Conservation (phyloP, 2,113 vertebrate genomes). For the Poeciliopsis turrubarensis region DNA sequence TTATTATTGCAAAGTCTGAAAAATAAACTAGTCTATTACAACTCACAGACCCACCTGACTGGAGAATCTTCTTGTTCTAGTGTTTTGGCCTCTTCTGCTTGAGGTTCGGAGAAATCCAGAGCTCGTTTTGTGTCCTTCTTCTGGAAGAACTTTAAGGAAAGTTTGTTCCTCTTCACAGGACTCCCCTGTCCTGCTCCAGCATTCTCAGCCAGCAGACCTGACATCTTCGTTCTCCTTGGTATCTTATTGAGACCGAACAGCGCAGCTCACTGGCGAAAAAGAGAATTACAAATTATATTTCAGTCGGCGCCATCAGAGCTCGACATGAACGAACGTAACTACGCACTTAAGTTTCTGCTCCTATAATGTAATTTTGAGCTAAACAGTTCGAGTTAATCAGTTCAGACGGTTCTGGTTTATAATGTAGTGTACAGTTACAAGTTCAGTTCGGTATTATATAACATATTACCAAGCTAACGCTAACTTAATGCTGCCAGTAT, state of each 20-base stretch:
- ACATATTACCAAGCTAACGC: slow-evolving; percentile 45
- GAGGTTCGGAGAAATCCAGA: slow-evolving; percentile 90
- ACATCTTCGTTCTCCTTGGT: slow-evolving; percentile 78
- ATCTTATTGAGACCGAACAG: slow-evolving; percentile 46
- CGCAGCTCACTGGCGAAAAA: slow-evolving; percentile 38
- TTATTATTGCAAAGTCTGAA: not conserved
- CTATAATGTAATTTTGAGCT: not conserved
- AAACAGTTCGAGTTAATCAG: rapidly evolving
- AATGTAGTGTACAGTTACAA: not conserved
- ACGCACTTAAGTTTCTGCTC: slow-evolving; percentile 15
- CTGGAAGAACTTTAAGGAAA: slow-evolving; percentile 95
- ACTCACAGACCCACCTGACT: slow-evolving; percentile 78
- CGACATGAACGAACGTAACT: slow-evolving; percentile 24
- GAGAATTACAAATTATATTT: slow-evolving; percentile 17
- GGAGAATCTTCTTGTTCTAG: slow-evolving; percentile 78
- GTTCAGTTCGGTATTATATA: slow-evolving; percentile 27
- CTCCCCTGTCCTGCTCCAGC: slow-evolving; percentile 80
- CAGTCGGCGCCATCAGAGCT: slow-evolving; percentile 52
- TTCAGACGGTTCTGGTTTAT: not conserved
- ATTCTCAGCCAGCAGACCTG: slow-evolving; percentile 86
- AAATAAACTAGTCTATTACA: not conserved
- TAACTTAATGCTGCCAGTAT: slow-evolving; percentile 10
- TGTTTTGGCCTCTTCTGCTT: slow-evolving; percentile 81
- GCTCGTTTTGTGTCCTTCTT: slow-evolving; percentile 94
- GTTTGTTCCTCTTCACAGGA: slow-evolving; percentile 87